Evolutionary conservation across 2,113 vertebrate genomes (phyloP), one percentile per base, ranked within the genome.

Genomic region (Microcebus jonahi): DNA sequence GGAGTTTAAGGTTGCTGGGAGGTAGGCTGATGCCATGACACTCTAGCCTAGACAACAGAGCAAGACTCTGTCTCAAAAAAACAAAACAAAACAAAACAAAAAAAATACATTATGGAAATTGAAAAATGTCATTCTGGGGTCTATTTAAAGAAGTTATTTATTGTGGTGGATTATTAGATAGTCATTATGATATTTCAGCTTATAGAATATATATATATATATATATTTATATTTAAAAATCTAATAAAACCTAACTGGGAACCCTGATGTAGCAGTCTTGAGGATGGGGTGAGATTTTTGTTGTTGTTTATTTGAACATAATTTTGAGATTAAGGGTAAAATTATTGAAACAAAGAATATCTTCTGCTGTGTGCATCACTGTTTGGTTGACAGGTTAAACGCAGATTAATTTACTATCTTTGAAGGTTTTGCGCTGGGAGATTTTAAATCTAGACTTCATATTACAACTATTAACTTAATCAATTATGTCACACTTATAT

Each of bases 391-490:
- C 15, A 53, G 5, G 8, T 73, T 3, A 95, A 95, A 87, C 8
- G 12, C 67, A 67, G 34, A 57, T 63, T 79, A 87, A 67, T 73
- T 90, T 90, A 92, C 79, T 68, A 57, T 53, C 20, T 95, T 70
- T 95, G 42, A 95, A 88, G 10, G 3, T 92, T 95, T 97, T 90
- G 3, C 8, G 91, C 18, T 36, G 1, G 36, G 55, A 94, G 34
- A 7, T 94, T 79, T 95, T 90, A 67, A 90, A 71, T 84, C 88
- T 83, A 27, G 73, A 25, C 12, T 68, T 96, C 45, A 80, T 18
- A 80, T 73, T 88, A 36, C 3, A 94, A 50, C n/a, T 63, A 70
- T 73, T 90, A 80, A 91, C 80, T 71, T 57, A 94, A 81, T 96
- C 65, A 90, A 23, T 91, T 93, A 80, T 57, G 36, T 87, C 11